A percentile compares a stretch with the other conserved stretches of the same genome.
phyloP scores from a whole-genome alignment of 1,140 invertebrate species.

The Cylas formicarius region DNA sequence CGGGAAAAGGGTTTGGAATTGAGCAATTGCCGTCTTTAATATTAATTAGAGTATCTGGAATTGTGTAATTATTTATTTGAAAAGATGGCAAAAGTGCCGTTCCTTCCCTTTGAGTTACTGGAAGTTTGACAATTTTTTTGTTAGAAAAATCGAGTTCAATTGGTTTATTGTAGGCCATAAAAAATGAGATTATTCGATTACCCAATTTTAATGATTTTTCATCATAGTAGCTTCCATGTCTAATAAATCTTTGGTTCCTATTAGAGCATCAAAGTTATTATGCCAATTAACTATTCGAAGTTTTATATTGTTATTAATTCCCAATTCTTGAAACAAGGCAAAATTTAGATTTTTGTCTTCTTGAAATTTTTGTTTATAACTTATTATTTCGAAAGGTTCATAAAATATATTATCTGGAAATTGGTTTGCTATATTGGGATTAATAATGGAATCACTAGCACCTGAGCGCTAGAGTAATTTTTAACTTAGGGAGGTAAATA shows the following conservation, averaged over 20 bases:
- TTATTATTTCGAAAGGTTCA: conserved; percentile 9
- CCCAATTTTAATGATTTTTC: conserved; percentile 6
- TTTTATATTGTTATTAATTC: conserved; percentile 1
- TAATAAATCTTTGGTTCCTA: conserved; percentile 6
- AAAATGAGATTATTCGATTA: conserved; percentile 13
- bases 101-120: not conserved
- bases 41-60: conserved; percentile 13
- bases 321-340: conserved; percentile 5
- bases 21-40: conserved; percentile 7
- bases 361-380: conserved; percentile 5
- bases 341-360: conserved; percentile 9
- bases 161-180: conserved; percentile 14
- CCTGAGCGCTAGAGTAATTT: too few relatives aligned
- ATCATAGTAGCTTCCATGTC: conserved; percentile 5
- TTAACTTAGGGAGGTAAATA: too few relatives aligned
- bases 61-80: not conserved
- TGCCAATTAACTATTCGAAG: conserved; percentile 11
- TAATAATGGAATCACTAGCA: too few relatives aligned
- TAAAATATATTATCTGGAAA: conserved; percentile 9
- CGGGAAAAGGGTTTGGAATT: conserved; percentile 8
- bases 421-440: conserved; percentile 3
- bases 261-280: conserved; percentile 12
- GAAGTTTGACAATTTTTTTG: conserved; percentile 1
- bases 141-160: too few relatives aligned
- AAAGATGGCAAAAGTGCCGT: not conserved